These are phyloP conservation scores for Charina bottae DNA, from an alignment of 2,113 vertebrate species.

Conservation along the genomic window DNA sequence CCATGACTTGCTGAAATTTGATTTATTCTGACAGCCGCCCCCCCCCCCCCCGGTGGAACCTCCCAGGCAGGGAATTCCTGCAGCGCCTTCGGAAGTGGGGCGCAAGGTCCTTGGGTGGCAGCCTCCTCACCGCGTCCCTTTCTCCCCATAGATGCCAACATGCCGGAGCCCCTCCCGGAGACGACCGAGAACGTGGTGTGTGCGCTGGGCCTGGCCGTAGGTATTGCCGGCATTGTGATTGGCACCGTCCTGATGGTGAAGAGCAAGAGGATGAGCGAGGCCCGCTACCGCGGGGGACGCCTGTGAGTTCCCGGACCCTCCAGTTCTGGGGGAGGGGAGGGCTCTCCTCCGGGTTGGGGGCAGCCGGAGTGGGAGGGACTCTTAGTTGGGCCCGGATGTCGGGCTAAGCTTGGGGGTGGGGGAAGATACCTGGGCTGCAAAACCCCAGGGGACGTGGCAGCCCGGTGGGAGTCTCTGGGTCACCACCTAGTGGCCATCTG, in stretches of 20 bases:
- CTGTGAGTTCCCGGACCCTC: neutral
- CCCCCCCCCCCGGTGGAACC: neutral
- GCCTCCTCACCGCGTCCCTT: too few relatives aligned
- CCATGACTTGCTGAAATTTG: neutral
- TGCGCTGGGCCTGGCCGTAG: neutral
- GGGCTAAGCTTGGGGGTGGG: neutral
- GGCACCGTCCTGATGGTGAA: neutral
- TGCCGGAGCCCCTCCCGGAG: neutral
- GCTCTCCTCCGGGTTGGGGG: neutral
- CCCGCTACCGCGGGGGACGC: neutral
- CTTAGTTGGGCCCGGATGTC: neutral
- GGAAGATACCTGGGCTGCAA: neutral
- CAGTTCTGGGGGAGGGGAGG: neutral
- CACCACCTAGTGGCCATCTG: neutral
- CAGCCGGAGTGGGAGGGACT: neutral
- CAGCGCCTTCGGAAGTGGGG: neutral
- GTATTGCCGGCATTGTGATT: neutral
- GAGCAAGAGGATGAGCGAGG: neutral
- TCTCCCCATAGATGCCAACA: neutral
- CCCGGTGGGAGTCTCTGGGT: neutral
- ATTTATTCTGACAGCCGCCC: neutral
- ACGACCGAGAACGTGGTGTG: neutral
- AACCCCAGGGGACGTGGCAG: neutral
- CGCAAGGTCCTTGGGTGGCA: neutral
- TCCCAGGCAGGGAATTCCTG: neutral